phyloP scores from a whole-genome alignment of 2,797 vertebrate genomes.

The Toxotes lorentzi region DNA sequence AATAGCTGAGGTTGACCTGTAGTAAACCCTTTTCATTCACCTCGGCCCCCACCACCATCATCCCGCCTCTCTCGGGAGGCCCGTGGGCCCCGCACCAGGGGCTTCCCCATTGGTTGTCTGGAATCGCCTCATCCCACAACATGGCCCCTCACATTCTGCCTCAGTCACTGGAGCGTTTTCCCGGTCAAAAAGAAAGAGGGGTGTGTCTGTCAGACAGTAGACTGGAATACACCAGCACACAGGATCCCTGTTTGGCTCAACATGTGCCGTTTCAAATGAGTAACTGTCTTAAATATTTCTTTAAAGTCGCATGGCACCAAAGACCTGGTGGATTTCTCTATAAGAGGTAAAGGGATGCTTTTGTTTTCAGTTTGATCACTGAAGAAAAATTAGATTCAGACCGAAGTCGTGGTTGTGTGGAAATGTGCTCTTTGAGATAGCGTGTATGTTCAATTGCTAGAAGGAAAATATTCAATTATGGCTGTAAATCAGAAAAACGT shows the following conservation, averaged over 20 bases:
- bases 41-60: constrained; percentile 46
- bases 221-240: constrained; percentile 31
- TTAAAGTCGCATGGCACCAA: background rate
- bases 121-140: constrained; percentile 90
- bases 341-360: constrained; percentile 79
- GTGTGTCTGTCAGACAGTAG: constrained; percentile 61
- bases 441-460: background rate
- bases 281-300: background rate
- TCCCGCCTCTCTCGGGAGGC: constrained; percentile 44
- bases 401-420: fast-evolving
- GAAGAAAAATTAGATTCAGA: background rate
- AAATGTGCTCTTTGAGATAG: background rate
- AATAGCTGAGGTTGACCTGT: constrained; percentile 60
- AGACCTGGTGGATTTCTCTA: constrained; percentile 75
- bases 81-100: constrained; percentile 65
- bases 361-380: background rate
- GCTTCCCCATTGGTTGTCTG: constrained; percentile 86
- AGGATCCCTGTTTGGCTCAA: constrained; percentile 32
- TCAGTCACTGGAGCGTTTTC: constrained; percentile 74
- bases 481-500: background rate
- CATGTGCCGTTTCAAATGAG: constrained; percentile 24
- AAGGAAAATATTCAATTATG: background rate
- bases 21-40: constrained; percentile 81
- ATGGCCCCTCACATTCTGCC: constrained; percentile 78
- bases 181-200: constrained; percentile 71